phyloP scores from a whole-genome alignment of 2,113 vertebrate genomes.

The Trinectes maculatus region DNA sequence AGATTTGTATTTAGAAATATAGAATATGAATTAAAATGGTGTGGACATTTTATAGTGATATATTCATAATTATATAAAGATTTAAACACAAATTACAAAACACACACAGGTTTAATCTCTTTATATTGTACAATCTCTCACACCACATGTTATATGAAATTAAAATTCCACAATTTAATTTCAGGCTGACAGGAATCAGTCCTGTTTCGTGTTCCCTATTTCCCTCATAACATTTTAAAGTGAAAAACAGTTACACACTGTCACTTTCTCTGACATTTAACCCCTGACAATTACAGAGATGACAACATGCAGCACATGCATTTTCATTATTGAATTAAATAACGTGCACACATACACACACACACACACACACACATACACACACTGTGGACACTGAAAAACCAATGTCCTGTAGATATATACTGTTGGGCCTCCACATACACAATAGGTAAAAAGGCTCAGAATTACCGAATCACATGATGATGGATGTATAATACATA shows the following conservation, averaged over 20 bases:
- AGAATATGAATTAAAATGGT: too few relatives aligned
- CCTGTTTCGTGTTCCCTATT: conserved; percentile 28
- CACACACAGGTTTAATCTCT: neutral
- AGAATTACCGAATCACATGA: too few relatives aligned
- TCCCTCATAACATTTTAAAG: conserved; percentile 50
- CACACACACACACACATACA: too few relatives aligned
- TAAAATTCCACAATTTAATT: conserved; percentile 41
- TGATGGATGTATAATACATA: too few relatives aligned
- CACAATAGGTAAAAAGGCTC: neutral
- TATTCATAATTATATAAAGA: neutral
- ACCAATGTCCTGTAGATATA: neutral
- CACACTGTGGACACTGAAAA: neutral
- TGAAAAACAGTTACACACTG: conserved; percentile 47
- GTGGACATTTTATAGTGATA: neutral
- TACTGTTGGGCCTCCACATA: neutral
- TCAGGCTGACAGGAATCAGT: conserved; percentile 26
- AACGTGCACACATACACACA: too few relatives aligned
- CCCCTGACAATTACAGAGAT: conserved; percentile 58
- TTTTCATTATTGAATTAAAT: conserved; percentile 16
- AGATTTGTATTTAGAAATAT: conserved; percentile 24
- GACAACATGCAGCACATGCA: conserved; percentile 24
- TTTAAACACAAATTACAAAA: conserved; percentile 25
- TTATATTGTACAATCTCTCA: conserved; percentile 2
- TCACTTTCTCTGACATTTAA: conserved; percentile 61
- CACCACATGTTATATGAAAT: conserved; percentile 20